These are phyloP conservation scores for Barbus barbus DNA, from an alignment of 2,113 vertebrate genomes.

Conservation along the genomic window DNA sequence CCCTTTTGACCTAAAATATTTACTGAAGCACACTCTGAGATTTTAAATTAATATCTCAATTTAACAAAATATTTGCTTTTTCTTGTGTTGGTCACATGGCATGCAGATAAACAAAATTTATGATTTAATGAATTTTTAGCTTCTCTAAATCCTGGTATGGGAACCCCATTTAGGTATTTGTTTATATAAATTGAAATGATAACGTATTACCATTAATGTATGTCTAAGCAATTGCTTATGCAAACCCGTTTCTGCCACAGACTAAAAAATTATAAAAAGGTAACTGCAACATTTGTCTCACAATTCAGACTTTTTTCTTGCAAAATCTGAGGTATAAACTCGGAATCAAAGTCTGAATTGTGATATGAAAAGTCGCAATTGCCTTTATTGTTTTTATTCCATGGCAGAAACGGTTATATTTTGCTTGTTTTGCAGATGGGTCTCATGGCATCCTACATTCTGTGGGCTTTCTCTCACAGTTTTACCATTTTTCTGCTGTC, in stretches of 20 bases:
- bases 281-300: no score
- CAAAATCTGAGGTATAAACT: no score
- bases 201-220: background rate
- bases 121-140: background rate
- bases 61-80: background rate
- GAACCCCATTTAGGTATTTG: background rate
- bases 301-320: no score
- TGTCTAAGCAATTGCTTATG: background rate
- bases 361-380: background rate
- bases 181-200: background rate
- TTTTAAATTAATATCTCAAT: background rate
- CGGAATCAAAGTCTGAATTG: no score
- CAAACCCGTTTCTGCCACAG: no score
- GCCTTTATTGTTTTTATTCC: background rate
- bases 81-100: background rate
- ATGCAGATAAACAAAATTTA: background rate
- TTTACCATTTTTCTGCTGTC: constrained; percentile 91
- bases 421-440: constrained; percentile 79
- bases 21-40: background rate
- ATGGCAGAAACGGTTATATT: background rate
- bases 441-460: constrained; percentile 82
- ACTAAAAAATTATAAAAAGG: no score
- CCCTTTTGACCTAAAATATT: background rate
- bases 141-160: background rate
- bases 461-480: constrained; percentile 89